Evolutionary conservation across 2,797 vertebrate genomes (phyloP).

Genomic region (Poecilia wingei): DNA sequence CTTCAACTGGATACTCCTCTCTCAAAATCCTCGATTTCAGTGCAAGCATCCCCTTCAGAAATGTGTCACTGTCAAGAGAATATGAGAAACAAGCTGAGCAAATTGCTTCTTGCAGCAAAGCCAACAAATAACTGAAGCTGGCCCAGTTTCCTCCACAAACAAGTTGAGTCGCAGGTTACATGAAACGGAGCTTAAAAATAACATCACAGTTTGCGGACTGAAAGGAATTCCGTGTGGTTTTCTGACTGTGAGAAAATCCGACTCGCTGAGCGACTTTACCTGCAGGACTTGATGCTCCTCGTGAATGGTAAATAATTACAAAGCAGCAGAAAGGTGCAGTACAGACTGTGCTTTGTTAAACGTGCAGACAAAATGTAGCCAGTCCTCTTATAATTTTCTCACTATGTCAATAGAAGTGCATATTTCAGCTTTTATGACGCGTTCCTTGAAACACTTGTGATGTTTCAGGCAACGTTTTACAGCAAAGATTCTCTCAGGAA

Average conservation of each 20-base stretch:
- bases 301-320: slow-evolving; percentile 62
- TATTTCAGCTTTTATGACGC: slow-evolving; percentile 49
- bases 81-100: background rate
- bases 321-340: slow-evolving; percentile 19
- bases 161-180: slow-evolving; percentile 24
- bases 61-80: background rate
- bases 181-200: slow-evolving; percentile 21
- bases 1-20: slow-evolving; percentile 25
- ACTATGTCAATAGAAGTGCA: slow-evolving; percentile 43
- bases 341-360: slow-evolving; percentile 33
- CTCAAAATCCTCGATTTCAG: background rate
- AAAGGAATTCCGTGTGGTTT: slow-evolving; percentile 29
- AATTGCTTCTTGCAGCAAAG: slow-evolving; percentile 5
- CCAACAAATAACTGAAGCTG: slow-evolving; percentile 11
- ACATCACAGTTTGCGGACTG: slow-evolving; percentile 16
- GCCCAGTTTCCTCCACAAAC: slow-evolving; percentile 11
- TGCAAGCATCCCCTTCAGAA: background rate
- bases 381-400: slow-evolving; percentile 30
- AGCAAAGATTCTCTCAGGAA: slow-evolving; percentile 21
- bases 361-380: slow-evolving; percentile 25
- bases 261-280: slow-evolving; percentile 26
- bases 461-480: slow-evolving; percentile 48
- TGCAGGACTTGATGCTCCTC: slow-evolving; percentile 33
- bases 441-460: slow-evolving; percentile 55
- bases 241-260: slow-evolving; percentile 36